phyloP scores from a whole-genome alignment of 2,113 vertebrate species.

The Oplegnathus fasciatus region DNA sequence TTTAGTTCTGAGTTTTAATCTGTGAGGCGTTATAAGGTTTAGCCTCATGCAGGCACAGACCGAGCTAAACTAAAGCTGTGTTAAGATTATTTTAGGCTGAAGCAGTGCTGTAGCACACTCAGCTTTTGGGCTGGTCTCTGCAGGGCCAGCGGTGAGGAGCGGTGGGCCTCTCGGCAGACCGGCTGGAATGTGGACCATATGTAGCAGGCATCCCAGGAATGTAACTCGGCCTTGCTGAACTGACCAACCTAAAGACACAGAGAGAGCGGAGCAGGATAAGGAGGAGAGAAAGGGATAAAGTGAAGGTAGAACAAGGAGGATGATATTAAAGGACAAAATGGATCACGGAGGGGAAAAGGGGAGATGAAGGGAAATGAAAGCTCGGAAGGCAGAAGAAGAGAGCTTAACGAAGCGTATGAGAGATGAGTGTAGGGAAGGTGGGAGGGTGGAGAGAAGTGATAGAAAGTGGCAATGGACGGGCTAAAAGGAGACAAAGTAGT shows the following conservation, averaged over 20 bases:
- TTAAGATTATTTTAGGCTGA: constrained; percentile 64
- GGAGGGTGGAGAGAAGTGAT: background rate
- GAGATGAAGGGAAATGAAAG: constrained; percentile 18
- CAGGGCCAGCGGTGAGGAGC: constrained; percentile 84
- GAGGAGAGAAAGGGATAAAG: constrained; percentile 38
- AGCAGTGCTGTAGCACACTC: constrained; percentile 82
- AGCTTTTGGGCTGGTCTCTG: constrained; percentile 58
- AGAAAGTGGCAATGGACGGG: background rate
- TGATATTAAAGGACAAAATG: constrained; percentile 24
- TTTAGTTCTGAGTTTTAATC: constrained; percentile 43
- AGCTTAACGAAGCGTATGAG: background rate
- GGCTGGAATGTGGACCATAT: constrained; percentile 98
- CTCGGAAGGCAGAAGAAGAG: background rate
- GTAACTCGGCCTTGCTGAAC: constrained; percentile 87
- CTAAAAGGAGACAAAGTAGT: background rate
- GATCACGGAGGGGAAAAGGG: background rate
- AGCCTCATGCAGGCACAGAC: constrained; percentile 23
- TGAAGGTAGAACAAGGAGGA: constrained; percentile 29
- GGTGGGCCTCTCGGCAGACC: constrained; percentile 87
- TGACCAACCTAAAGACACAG: constrained; percentile 83
- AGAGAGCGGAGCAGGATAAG: constrained; percentile 58
- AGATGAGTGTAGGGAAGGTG: constrained; percentile 3
- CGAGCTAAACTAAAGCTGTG: constrained; percentile 32
- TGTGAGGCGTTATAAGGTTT: constrained; percentile 13
- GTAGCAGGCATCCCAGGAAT: constrained; percentile 96